Base-by-base conservation (phyloP, 1,140 invertebrate genomes). In the Sarcophaga peregrina region DNA sequence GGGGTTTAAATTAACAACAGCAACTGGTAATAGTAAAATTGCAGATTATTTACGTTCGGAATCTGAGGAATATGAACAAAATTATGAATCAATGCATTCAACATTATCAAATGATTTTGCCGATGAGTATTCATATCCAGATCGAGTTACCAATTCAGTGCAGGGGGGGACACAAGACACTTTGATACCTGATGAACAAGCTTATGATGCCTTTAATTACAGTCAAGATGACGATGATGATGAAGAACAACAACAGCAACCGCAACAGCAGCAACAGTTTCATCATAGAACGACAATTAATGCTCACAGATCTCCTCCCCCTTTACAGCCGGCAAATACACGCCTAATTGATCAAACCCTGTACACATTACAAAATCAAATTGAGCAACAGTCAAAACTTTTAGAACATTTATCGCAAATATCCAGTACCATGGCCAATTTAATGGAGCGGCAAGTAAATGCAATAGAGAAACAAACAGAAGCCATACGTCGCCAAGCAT, bases 401-500 rank as follows among this genome's bases (percentile, higher is more conserved):
- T 50, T 78, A 9, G 75, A 78, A 50, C 75, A 78, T 50, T 17
- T 78, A 10, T 78, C 75, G 11, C 47, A 50, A 50, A 20, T 78
- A 17, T 78, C 75, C 47, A 78, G 48, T 48, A 78, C n/a, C 10
- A 78, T 78, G 75, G 20, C 75, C 0, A 10, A 45, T 3, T 5
- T 78, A 25, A 78, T 78, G 75, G 75, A 78, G 10, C 75, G 75
- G 11, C 75, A 78, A 13, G 75, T 78, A 1, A 9, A 3, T 8
- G 75, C 75, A 0, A 48, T 78, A n/a, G 75, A 78, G 50, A 78
- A 78, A 78, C 75, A 78, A 78, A 78, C 75, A 3, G 75, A 78
- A 25, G 75, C 75, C 8, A 50, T 78, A 11, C 75, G 75, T 1
- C 75, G 75, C 25, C 75, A 78, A 50, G 75, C 75, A 10, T 50